Percentiles rank a stretch among this genome's conserved stretches.
Conservation (phyloP, 2,888 invertebrate species). For the Campoplex capitator region DNA sequence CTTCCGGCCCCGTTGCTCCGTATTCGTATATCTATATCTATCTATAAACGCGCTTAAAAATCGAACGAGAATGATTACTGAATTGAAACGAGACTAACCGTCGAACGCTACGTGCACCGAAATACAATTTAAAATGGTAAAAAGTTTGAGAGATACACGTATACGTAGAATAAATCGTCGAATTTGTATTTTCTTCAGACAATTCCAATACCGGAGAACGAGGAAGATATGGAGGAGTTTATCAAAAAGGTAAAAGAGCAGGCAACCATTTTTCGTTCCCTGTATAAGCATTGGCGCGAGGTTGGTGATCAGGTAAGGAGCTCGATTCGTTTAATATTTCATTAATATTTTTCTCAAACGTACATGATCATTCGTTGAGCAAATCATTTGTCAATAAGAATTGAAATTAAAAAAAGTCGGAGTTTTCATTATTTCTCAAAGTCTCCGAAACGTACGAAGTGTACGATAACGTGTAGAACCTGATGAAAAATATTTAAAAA, state of each 20-base stretch:
- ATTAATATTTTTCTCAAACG: not conserved
- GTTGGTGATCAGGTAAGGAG: slow-evolving; percentile 72
- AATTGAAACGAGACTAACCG: slow-evolving; percentile 53
- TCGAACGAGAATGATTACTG: slow-evolving; percentile 27
- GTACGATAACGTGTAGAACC: not conserved
- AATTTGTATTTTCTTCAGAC: slow-evolving; percentile 65
- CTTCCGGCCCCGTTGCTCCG: not conserved
- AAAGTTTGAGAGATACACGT: slow-evolving; percentile 15
- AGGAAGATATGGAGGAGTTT: slow-evolving; percentile 71
- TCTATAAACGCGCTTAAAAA: not conserved
- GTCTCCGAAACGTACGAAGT: not conserved
- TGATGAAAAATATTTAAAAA: not conserved
- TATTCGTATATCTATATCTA: slow-evolving; percentile 13
- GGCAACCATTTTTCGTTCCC: slow-evolving; percentile 75
- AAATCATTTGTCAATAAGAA: too few relatives aligned
- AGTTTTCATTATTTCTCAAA: too few relatives aligned
- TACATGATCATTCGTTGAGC: too few relatives aligned
- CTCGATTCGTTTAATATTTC: not conserved
- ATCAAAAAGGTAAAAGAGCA: slow-evolving; percentile 70
- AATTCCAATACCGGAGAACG: slow-evolving; percentile 71
- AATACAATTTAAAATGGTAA: slow-evolving; percentile 9
- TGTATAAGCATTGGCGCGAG: slow-evolving; percentile 77
- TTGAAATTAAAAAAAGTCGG: too few relatives aligned
- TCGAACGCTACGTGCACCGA: slow-evolving; percentile 14
- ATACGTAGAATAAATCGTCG: slow-evolving; percentile 16